Conservation (phyloP, 1,140 invertebrate species). For the Megathymus violae region DNA sequence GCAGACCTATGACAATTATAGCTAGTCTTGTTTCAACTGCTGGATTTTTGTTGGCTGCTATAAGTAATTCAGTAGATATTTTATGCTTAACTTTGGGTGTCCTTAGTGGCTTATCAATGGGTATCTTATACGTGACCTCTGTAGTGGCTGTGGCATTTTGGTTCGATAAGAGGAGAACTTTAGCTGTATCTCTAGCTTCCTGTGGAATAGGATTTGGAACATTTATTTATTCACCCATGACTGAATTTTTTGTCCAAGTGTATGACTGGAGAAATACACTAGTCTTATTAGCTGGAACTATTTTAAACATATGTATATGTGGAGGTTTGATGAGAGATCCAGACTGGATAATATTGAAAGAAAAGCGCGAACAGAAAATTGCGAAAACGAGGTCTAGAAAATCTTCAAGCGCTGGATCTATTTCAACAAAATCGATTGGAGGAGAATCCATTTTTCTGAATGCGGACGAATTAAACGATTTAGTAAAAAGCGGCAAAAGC, state of each 20-base stretch:
- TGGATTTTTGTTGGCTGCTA: slow-evolving; percentile 90
- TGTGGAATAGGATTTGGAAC: slow-evolving; percentile 83
- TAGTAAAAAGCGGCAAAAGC: slow-evolving; percentile 70
- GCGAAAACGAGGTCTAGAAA: slow-evolving; percentile 58
- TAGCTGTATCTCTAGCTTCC: slow-evolving; percentile 88
- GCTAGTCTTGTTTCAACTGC: slow-evolving; percentile 89
- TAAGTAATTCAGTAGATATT: slow-evolving; percentile 88
- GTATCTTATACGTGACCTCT: slow-evolving; percentile 93
- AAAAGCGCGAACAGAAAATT: slow-evolving; percentile 57
- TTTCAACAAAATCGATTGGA: slow-evolving; percentile 64
- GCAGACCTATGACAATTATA: slow-evolving; percentile 91
- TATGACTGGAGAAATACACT: slow-evolving; percentile 94
- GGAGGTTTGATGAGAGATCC: slow-evolving; percentile 94
- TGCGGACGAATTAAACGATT: slow-evolving; percentile 64
- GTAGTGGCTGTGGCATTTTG: slow-evolving; percentile 97
- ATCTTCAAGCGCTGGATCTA: slow-evolving; percentile 65
- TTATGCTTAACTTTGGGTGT: slow-evolving; percentile 93
- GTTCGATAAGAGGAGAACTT: slow-evolving; percentile 95
- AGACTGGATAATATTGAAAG: slow-evolving; percentile 65
- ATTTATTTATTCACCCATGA: slow-evolving; percentile 92
- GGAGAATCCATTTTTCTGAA: slow-evolving; percentile 66
- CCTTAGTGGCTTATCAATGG: slow-evolving; percentile 92
- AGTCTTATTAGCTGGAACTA: slow-evolving; percentile 91
- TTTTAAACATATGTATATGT: slow-evolving; percentile 94
- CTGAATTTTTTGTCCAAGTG: slow-evolving; percentile 86